Conservation (phyloP, 2,888 invertebrate species). For the Nasonovia ribisnigri region DNA sequence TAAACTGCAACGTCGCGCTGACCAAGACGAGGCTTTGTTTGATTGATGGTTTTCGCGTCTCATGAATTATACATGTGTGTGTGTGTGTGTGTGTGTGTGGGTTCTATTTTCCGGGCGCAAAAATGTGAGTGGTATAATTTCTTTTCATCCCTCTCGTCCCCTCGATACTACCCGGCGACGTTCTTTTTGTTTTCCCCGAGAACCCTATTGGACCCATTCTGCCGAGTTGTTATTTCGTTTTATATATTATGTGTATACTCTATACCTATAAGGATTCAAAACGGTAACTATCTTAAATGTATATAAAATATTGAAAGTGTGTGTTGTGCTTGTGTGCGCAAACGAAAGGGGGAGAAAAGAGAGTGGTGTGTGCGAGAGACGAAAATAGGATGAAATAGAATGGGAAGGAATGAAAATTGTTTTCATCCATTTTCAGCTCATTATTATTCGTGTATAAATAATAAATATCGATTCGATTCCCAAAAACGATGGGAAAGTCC, state of each 20-base stretch:
- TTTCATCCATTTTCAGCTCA: conserved; percentile 10
- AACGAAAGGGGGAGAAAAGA: neutral
- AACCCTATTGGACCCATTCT: conserved; percentile 12
- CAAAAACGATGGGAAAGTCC: conserved; percentile 33
- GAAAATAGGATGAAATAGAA: neutral
- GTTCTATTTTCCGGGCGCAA: conserved; percentile 28
- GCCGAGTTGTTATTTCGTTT: conserved; percentile 1
- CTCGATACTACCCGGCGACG: neutral
- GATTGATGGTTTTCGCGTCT: conserved; percentile 61
- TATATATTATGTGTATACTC: neutral
- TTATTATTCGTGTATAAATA: conserved; percentile 28
- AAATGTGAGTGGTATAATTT: conserved; percentile 38
- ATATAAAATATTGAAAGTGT: neutral
- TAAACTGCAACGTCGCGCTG: neutral
- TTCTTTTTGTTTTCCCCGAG: neutral
- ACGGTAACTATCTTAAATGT: neutral
- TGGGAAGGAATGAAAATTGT: conserved; percentile 2
- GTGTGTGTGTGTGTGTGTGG: neutral
- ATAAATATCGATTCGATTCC: conserved; percentile 31
- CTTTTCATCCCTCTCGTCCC: neutral
- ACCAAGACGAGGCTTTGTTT: conserved; percentile 58
- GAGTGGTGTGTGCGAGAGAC: neutral
- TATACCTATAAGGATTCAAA: neutral
- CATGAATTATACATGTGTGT: conserved; percentile 55
- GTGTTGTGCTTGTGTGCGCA: neutral